Percentiles rank a stretch among this genome's conserved stretches.
phyloP scores from a whole-genome alignment of 92 coral and sea anemone species.

The Actinostola sp. region DNA sequence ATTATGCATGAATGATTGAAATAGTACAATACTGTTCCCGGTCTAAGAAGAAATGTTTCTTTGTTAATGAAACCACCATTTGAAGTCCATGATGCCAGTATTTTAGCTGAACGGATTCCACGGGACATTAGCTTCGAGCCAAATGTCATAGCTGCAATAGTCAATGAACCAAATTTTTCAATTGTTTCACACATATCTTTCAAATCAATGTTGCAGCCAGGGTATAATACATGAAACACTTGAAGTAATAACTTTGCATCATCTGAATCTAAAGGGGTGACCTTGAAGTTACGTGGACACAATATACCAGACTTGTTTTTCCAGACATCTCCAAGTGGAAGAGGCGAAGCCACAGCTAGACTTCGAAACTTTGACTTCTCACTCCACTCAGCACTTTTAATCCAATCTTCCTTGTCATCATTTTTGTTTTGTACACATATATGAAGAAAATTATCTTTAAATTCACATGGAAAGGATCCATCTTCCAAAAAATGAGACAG shows the following conservation, averaged over 20 bases:
- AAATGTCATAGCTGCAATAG: slow-evolving; percentile 32
- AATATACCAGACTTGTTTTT: slow-evolving; percentile 45
- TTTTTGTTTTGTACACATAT: slow-evolving; percentile 46
- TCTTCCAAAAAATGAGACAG: slow-evolving; percentile 40
- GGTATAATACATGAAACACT: slow-evolving; percentile 49
- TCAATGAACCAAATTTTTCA: slow-evolving; percentile 53
- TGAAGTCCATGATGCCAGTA: slow-evolving; percentile 65
- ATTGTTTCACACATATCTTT: slow-evolving; percentile 35
- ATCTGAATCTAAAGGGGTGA: slow-evolving; percentile 33
- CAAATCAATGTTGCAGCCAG: slow-evolving; percentile 27
- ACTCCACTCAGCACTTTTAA: slow-evolving; percentile 27
- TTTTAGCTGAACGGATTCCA: slow-evolving; percentile 48
- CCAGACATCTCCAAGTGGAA: slow-evolving; percentile 48
- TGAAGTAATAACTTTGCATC: slow-evolving; percentile 39
- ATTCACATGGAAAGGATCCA: slow-evolving; percentile 45
- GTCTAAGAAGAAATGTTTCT: slow-evolving; percentile 42
- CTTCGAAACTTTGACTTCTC: slow-evolving; percentile 35
- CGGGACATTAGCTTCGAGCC: slow-evolving; percentile 65
- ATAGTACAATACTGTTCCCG: slow-evolving; percentile 58
- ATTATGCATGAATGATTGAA: slow-evolving; percentile 51
- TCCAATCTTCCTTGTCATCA: slow-evolving; percentile 17
- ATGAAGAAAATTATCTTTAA: slow-evolving; percentile 37
- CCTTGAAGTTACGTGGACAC: slow-evolving; percentile 36
- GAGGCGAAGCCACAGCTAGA: slow-evolving; percentile 50
- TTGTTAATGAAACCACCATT: slow-evolving; percentile 40